A percentile compares a stretch with the other conserved stretches of the same genome.
These are phyloP conservation scores for Decapterus maruadsi DNA, from an alignment of 2,797 vertebrate genomes.

Conservation along the genomic window DNA sequence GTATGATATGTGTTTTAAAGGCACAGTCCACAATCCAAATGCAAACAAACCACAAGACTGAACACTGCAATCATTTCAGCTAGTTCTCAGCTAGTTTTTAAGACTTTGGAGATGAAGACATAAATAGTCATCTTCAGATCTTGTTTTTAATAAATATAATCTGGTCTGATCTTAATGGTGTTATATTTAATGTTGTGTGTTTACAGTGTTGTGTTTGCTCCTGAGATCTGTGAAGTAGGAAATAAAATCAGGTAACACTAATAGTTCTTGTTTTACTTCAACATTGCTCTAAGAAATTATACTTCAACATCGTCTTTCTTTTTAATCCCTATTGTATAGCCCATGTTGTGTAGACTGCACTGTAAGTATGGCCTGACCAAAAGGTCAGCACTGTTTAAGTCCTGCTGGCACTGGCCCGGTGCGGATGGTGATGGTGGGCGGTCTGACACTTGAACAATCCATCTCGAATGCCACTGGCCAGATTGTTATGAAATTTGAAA, in stretches of 20 bases:
- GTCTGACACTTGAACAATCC: not conserved
- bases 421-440: not conserved
- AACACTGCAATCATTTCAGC: not conserved
- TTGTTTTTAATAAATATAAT: not conserved
- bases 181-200: not conserved
- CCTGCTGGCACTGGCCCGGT: not conserved
- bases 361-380: not conserved
- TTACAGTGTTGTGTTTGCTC: not conserved
- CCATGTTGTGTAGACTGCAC: too few relatives aligned
- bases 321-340: not conserved
- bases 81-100: not conserved
- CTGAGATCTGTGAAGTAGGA: not conserved
- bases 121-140: not conserved
- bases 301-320: not conserved
- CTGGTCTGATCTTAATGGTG: not conserved
- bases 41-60: slow-evolving; percentile 9
- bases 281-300: not conserved
- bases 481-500: slow-evolving; percentile 4
- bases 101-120: not conserved
- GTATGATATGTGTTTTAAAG: slow-evolving; percentile 16
- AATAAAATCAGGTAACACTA: not conserved
- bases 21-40: not conserved
- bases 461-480: not conserved
- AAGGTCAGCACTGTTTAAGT: not conserved
- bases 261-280: not conserved